These are phyloP conservation scores for Phoenicopterus ruber DNA, from an alignment of 2,113 vertebrate species.

Conservation along the genomic window DNA sequence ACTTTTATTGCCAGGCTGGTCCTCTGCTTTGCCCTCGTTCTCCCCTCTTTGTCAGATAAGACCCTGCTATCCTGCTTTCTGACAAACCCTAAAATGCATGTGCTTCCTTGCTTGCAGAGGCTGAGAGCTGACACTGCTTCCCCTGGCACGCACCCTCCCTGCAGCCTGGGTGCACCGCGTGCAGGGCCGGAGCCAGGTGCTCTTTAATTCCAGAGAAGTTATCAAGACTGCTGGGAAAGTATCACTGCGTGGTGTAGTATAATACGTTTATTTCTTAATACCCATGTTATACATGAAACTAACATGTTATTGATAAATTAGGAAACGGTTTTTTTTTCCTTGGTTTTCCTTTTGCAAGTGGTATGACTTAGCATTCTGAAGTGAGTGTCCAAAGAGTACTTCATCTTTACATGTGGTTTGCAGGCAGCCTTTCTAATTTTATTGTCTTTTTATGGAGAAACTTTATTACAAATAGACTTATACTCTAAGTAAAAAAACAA, in stretches of 20 bases:
- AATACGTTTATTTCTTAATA: neutral
- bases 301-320: neutral
- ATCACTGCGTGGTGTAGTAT: neutral
- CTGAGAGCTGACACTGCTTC: neutral
- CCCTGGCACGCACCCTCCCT: no score
- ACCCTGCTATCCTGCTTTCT: neutral
- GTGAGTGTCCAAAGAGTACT: neutral
- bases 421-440: neutral
- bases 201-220: neutral
- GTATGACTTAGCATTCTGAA: neutral
- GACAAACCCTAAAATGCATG: neutral
- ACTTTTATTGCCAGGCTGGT: neutral
- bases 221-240: neutral
- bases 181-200: fast-evolving
- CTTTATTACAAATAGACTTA: neutral
- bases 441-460: neutral
- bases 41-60: neutral
- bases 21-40: neutral
- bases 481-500: neutral
- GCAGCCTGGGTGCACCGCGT: fast-evolving
- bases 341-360: neutral
- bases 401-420: neutral
- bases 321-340: fast-evolving
- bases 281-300: neutral
- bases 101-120: neutral